Percentiles rank a stretch among this genome's conserved stretches.
phyloP scores from a whole-genome alignment of 2,113 vertebrate genomes.

The Castor canadensis region DNA sequence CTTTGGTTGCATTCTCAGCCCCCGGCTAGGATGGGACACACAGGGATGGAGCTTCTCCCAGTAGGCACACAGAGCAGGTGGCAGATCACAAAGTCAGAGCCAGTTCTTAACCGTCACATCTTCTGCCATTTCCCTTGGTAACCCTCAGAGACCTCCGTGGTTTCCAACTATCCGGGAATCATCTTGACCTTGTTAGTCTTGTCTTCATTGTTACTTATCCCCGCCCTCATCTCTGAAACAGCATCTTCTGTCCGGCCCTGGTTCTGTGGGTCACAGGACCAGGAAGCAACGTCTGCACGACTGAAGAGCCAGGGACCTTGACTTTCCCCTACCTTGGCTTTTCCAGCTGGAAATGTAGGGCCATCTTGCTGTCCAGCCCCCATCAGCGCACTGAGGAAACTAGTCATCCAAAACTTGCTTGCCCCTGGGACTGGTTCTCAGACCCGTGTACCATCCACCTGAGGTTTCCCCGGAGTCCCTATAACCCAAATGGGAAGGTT shows the following conservation, averaged over 20 bases:
- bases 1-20: no score
- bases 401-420: not conserved
- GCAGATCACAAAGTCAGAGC: not conserved
- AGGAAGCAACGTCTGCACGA: not conserved
- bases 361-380: not conserved
- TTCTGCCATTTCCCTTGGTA: not conserved
- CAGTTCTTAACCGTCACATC: not conserved
- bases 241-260: not conserved
- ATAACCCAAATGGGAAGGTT: not conserved
- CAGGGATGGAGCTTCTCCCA: not conserved
- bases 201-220: not conserved
- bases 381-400: not conserved
- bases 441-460: accelerated
- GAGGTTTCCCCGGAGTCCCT: not conserved
- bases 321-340: not conserved
- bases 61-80: no score
- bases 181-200: accelerated
- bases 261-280: not conserved
- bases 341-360: not conserved
- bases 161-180: not conserved
- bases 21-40: not conserved
- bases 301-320: not conserved
- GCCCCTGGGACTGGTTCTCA: not conserved
- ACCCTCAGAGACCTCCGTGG: not conserved
- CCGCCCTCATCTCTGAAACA: not conserved